Conservation (phyloP, 2,113 vertebrate species). For the Eclectus roratus region DNA sequence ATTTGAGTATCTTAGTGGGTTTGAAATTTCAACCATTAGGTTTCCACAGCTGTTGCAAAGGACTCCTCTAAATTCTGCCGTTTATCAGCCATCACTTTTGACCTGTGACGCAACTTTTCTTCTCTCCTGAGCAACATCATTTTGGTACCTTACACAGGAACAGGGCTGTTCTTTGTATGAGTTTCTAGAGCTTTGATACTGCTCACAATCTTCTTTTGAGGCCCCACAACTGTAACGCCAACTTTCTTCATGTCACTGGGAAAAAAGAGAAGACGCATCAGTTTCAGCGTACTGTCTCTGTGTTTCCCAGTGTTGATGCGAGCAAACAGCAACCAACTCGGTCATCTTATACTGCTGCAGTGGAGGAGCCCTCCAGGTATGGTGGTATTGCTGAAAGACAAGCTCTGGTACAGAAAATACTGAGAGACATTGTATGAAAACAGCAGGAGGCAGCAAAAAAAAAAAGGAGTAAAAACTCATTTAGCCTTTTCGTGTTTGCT, state of each 20-base stretch:
- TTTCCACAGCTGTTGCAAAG: conserved; percentile 43
- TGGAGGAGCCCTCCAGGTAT: background rate
- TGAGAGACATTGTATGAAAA: background rate
- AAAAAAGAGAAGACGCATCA: background rate
- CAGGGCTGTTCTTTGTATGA: conserved; percentile 90
- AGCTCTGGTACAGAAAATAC: background rate
- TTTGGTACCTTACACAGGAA: conserved; percentile 86
- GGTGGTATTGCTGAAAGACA: background rate
- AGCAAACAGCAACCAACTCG: background rate
- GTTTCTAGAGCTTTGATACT: conserved; percentile 95
- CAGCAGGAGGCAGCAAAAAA: background rate
- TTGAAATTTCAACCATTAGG: conserved; percentile 44
- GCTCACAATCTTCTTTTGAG: conserved; percentile 95
- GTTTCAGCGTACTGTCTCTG: background rate
- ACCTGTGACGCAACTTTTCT: conserved; percentile 10
- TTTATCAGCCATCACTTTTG: conserved; percentile 47
- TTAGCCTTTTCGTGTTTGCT: background rate
- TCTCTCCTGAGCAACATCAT: conserved; percentile 50
- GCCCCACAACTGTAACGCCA: conserved; percentile 90
- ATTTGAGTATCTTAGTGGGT: conserved; percentile 73
- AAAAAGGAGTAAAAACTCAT: background rate
- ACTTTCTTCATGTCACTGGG: conserved; percentile 93
- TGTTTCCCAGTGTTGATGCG: background rate
- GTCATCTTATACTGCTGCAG: background rate
- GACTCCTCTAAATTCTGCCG: background rate